Evolutionary conservation across 2,797 vertebrate species (phyloP).

Genomic region (Aplochiton taeniatus): DNA sequence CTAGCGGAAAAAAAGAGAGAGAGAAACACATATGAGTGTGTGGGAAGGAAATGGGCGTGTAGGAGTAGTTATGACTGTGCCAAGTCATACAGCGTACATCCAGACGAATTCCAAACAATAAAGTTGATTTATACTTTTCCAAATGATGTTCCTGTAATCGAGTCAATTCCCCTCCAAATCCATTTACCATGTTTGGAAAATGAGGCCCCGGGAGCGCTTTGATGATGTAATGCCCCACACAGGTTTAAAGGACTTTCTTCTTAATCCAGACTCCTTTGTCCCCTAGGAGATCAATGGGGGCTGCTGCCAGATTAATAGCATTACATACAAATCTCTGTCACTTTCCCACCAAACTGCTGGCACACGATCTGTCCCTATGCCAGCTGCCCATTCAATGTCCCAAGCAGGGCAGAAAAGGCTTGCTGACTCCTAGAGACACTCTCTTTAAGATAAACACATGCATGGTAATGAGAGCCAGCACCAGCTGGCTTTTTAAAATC

Average conservation of each 20-base stretch:
- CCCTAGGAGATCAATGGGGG: conserved; percentile 57
- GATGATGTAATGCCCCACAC: conserved; percentile 57
- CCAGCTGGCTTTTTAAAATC: neutral
- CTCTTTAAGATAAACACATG: conserved; percentile 16
- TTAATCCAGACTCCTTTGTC: conserved; percentile 57
- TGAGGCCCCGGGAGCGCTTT: conserved; percentile 46
- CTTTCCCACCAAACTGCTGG: conserved; percentile 55
- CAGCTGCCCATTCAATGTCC: conserved; percentile 21
- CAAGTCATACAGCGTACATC: conserved; percentile 20
- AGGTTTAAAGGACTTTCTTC: conserved; percentile 62
- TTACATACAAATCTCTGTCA: conserved; percentile 63
- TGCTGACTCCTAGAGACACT: conserved; percentile 32
- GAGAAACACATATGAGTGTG: conserved; percentile 17
- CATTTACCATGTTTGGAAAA: conserved; percentile 58
- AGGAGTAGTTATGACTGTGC: conserved; percentile 27
- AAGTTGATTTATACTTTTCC: conserved; percentile 53
- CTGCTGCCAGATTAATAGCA: conserved; percentile 63
- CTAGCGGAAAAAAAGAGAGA: conserved; percentile 20
- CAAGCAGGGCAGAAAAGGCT: conserved; percentile 5
- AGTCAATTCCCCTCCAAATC: conserved; percentile 52
- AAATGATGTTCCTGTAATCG: conserved; percentile 55
- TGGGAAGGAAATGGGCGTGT: conserved; percentile 31
- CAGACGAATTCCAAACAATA: conserved; percentile 46
- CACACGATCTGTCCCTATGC: conserved; percentile 45
- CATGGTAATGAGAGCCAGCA: conserved; percentile 8